Evolutionary conservation across 2,888 invertebrate genomes (phyloP), one percentile per base, ranked within the genome.

Genomic region (Lobophora halterata): DNA sequence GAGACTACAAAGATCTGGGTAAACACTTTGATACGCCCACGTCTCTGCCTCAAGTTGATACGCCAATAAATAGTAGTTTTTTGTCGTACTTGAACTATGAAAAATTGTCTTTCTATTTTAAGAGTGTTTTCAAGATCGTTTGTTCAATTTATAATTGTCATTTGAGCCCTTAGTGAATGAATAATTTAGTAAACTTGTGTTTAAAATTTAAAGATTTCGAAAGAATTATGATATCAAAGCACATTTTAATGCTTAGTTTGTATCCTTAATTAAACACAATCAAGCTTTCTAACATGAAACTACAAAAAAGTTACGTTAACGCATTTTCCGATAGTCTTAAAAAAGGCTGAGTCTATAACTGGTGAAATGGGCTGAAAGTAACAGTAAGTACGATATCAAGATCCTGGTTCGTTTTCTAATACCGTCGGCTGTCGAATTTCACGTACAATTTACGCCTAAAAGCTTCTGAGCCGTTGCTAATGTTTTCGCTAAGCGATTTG

Each of bases 371-470:
- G n/a, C 24, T 16, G 31, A 36, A 36, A 36, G 42, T 36, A 41
- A 42, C 42, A 39, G 30, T 36, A 26, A 43, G 33, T 49, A 39
- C 34, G 16, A 34, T 34, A 36, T 28, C 31, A 36, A 28, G 36
- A 42, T 42, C 31, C 36, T 42, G 35, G 36, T 42, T 42, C 35
- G 31, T 31, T 36, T 28, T 19, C 68, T 57, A 68, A 72, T 48
- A 72, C 67, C 61, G 59, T 65, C 71, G 64, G 58, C 71, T 74
- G 70, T 75, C 73, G 72, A 83, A 82, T 83, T 83, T 86, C 75
- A 82, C 79, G 79, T 77, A 71, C 79, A 81, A 83, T 82, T 86
- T 85, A 70, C 78, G 69, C 66, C 70, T 66, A 72, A 82, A 78
- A 79, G 76, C 81, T 79, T 79, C 32, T 79, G 77, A 80, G 75